phyloP scores from a whole-genome alignment of 2,888 invertebrate genomes.

The Netelia inedita region DNA sequence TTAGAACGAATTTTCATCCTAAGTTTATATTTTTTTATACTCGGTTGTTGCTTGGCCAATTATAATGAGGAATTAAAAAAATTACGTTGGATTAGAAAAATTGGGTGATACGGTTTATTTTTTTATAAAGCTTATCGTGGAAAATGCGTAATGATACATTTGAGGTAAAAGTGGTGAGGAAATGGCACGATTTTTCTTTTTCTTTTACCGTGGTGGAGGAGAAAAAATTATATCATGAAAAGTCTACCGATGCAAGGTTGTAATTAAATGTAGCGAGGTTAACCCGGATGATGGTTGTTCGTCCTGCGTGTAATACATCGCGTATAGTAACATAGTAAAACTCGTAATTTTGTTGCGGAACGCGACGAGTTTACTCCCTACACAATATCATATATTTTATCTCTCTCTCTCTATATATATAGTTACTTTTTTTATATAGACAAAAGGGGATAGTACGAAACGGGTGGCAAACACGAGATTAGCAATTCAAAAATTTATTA shows the following conservation, averaged over 20 bases:
- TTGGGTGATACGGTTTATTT: too few species aligned
- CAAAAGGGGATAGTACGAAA: neutral
- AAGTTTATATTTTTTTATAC: too few species aligned
- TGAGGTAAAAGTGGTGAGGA: too few species aligned
- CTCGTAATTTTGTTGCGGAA: constrained; percentile 48
- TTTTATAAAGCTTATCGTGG: too few species aligned
- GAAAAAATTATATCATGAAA: neutral
- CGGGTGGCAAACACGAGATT: constrained; percentile 38
- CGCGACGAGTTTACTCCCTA: constrained; percentile 21
- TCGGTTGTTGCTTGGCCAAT: too few species aligned
- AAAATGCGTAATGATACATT: too few species aligned
- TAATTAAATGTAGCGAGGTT: constrained; percentile 51
- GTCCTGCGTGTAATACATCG: constrained; percentile 23
- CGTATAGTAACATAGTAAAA: constrained; percentile 36
- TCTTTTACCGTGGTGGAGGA: too few species aligned
- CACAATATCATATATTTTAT: constrained; percentile 17
- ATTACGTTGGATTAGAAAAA: too few species aligned
- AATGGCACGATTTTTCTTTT: too few species aligned
- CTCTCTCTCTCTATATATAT: too few species aligned
- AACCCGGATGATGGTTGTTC: constrained; percentile 48
- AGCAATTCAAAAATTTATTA: constrained; percentile 62
- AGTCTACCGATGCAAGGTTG: constrained; percentile 4
- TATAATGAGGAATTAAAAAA: too few species aligned
- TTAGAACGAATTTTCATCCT: neutral
- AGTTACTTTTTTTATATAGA: neutral